Conservation (phyloP, 1,140 invertebrate genomes). For the Macrocentrus cingulum region DNA sequence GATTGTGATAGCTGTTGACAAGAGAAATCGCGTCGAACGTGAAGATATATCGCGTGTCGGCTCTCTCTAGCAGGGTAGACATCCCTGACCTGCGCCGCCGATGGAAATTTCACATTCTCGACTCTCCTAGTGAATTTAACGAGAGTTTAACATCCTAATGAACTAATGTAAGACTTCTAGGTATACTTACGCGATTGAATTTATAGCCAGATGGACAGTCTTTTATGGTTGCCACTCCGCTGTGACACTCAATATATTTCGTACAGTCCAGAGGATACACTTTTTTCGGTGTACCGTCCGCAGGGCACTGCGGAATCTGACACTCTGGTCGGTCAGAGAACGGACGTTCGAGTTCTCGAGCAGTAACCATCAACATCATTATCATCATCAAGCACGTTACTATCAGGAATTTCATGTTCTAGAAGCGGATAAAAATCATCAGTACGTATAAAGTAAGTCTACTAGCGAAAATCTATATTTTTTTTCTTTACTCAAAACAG, state of each 20-base stretch:
- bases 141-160: not conserved
- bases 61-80: conserved; percentile 2
- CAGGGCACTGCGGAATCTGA: conserved; percentile 23
- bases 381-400: no score
- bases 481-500: no score
- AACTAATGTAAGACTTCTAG: not conserved
- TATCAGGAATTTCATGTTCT: no score
- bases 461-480: no score
- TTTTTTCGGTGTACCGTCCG: not conserved
- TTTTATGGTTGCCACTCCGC: not conserved
- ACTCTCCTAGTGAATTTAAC: not conserved
- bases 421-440: no score
- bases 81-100: conserved; percentile 1
- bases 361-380: not conserved
- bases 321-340: conserved; percentile 9
- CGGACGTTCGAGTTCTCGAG: not conserved
- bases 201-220: conserved; percentile 25
- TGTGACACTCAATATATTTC: conserved; percentile 27
- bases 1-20: no score
- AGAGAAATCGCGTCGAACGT: no score
- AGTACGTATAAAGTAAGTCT: no score
- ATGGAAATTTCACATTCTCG: not conserved
- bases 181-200: conserved; percentile 29
- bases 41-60: no score
- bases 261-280: conserved; percentile 29